Evolutionary conservation across 1,140 invertebrate genomes (phyloP), one percentile per base, ranked within the genome.

Genomic region (Parapsyche elsis): DNA sequence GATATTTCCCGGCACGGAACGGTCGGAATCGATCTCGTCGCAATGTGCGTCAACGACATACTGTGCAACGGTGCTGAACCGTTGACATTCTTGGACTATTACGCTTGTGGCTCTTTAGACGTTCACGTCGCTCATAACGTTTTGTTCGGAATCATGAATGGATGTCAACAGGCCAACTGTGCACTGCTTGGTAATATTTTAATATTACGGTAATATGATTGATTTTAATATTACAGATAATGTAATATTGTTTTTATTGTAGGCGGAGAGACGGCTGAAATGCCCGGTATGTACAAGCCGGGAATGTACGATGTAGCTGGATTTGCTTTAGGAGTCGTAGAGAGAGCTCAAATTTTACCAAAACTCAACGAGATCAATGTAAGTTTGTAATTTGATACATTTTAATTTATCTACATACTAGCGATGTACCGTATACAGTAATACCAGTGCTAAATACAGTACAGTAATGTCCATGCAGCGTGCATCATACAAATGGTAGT

Each of bases 1-100:
- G 91, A 92, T 84, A 92, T 91, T 44, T 91, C 92, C 70, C 91
- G 92, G 44, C 96, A 98, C 85, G 87, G 91, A 79, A 95, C 94
- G 0, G 93, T 99, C 81, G 98, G 98, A 24, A 94, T 97, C 82
- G 98, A 99, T 89, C 90, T 99, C 75, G 98, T 99, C 2, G 98
- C 98, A n/a, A 99, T 99, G 98, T 99, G 97, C 87, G 97, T 98
- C 4, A 99, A 99, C 89, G 98, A 99, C 88, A 94, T 99, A 64
- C 88, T 99, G 16, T 96, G 95, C 49, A 96, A 98, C 85, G 97
- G 97, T 14, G 98, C 97, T 0, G 94, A 97, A 84, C 97, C 98
- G 0, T 87, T 98, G 0, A 98, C 96, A 81, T 99, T 99, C 87
- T 90, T 99, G 0, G 97, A 99, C 88, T 99, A 99, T 88, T 99